Evolutionary conservation across 2,113 vertebrate genomes (phyloP).

Genomic region (Opisthocomus hoazin): DNA sequence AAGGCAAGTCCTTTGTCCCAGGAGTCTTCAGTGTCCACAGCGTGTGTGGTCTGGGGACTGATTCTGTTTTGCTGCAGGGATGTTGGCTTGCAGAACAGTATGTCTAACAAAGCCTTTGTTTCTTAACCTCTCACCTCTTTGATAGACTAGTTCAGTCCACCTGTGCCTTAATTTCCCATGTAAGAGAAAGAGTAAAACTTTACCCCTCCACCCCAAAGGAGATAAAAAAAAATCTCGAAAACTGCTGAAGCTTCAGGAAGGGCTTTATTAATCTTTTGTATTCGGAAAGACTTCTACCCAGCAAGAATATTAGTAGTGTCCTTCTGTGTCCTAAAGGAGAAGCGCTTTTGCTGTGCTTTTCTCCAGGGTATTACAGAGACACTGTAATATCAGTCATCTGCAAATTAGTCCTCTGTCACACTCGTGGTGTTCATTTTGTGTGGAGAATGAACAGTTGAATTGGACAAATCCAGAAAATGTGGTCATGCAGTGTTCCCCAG

Average conservation of each 20-base stretch:
- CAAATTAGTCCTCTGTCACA: not conserved
- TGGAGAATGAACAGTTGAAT: not conserved
- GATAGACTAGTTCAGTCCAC: not conserved
- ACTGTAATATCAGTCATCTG: not conserved
- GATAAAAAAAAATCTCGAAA: not conserved
- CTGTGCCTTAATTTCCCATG: not conserved
- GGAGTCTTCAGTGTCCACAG: not conserved
- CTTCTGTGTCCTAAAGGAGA: not conserved
- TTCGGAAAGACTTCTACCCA: not conserved
- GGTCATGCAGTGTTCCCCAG: not conserved
- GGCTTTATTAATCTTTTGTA: not conserved
- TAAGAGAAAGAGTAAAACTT: not conserved
- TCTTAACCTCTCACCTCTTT: not conserved
- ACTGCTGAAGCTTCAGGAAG: not conserved
- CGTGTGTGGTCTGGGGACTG: not conserved
- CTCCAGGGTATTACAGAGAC: not conserved
- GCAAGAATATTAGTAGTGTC: not conserved
- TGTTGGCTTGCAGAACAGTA: not conserved
- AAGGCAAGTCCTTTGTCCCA: not conserved
- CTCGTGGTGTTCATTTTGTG: not conserved
- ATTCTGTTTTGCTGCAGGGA: not conserved
- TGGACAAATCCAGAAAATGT: not conserved
- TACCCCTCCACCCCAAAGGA: not conserved
- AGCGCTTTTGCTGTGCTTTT: not conserved
- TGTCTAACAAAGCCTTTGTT: not conserved